Base-by-base conservation (phyloP, 2,888 invertebrate genomes). In the Plebejus melissa region DNA sequence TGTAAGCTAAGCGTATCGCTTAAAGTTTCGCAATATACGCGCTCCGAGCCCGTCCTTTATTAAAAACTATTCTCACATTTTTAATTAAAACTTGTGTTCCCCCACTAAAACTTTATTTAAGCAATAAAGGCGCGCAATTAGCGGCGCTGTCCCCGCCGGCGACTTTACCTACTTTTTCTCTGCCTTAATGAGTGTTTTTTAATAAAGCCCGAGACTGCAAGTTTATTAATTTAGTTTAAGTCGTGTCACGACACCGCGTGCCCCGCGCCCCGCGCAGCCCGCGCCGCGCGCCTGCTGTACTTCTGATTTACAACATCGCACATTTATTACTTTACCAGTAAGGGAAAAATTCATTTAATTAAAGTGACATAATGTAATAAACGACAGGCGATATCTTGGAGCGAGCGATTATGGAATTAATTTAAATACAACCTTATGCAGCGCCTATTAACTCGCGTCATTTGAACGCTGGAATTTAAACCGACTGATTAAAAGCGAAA, bases 11-110 rank as follows among this genome's bases (percentile, higher is more conserved):
- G 88, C 90, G 88, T 90, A 91, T 93, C 88, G 91, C 89, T 90
- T 89, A 91, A 93, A 93, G 91, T 93, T 93, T 93, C 84, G 93
- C 92, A 93, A 93, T 93, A 93, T 93, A 90, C 91, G 93, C 90
- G 90, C 88, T 84, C 87, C 86, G 84, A 88, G 90, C 87, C 88
- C 87, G 90, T 90, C 91, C 91, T 92, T 93, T 93, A 93, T 93
- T 93, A 93, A 93, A 93, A 93, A 93, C 93, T 93, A 93, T 93
- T 93, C 90, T 92, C 91, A 91, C 93, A 93, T 93, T 93, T 93
- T 93, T 93, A 93, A 93, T 93, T 93, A 93, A 93, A 93, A 93
- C 93, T 93, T 93, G 91, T 92, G 91, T 91, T 92, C 90, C 89
- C 89, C 88, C 89, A 90, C 93, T 93, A 91, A 93, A 93, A 93